A percentile compares a stretch with the other conserved stretches of the same genome.
Evolutionary conservation across 2,797 vertebrate species (phyloP).

Genomic region (Eleutherodactylus coqui): DNA sequence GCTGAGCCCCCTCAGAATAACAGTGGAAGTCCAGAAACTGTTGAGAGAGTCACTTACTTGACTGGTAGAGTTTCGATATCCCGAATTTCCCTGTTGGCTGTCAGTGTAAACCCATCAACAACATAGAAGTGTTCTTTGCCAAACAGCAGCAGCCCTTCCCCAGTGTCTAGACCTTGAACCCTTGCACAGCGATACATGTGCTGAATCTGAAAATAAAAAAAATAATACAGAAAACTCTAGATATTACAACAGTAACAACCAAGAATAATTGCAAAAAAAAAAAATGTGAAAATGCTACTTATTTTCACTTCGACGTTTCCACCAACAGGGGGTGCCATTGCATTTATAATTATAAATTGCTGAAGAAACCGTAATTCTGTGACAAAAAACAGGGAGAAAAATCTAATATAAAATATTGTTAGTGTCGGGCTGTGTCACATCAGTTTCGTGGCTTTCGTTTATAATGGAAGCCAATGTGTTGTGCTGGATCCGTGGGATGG

Average conservation of each 20-base stretch:
- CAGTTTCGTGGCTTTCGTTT: no score
- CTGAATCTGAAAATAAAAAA: constrained; percentile 83
- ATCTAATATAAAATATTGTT: no score
- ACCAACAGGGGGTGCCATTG: constrained; percentile 5
- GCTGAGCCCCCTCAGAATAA: not conserved
- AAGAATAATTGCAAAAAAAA: no score
- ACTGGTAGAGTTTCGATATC: constrained; percentile 95
- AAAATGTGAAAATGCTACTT: no score
- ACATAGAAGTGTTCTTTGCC: constrained; percentile 99
- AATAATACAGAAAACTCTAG: not conserved
- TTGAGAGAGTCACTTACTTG: constrained; percentile 80
- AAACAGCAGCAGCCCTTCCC: constrained; percentile 95
- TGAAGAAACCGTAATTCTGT: not conserved
- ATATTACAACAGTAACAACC: no score
- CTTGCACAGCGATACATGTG: constrained; percentile 98
- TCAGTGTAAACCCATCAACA: constrained; percentile 98
- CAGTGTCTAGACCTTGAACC: constrained; percentile 96
- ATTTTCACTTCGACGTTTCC: no score
- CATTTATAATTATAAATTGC: not conserved
- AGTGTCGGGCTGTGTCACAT: no score
- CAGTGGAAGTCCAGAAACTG: not conserved
- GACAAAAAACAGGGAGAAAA: not conserved
- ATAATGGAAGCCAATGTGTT: no score
- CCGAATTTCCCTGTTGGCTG: constrained; percentile 92
- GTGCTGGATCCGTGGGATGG: no score